Evolutionary conservation across 2,888 invertebrate species (phyloP).

Genomic region (Thyatira batis): DNA sequence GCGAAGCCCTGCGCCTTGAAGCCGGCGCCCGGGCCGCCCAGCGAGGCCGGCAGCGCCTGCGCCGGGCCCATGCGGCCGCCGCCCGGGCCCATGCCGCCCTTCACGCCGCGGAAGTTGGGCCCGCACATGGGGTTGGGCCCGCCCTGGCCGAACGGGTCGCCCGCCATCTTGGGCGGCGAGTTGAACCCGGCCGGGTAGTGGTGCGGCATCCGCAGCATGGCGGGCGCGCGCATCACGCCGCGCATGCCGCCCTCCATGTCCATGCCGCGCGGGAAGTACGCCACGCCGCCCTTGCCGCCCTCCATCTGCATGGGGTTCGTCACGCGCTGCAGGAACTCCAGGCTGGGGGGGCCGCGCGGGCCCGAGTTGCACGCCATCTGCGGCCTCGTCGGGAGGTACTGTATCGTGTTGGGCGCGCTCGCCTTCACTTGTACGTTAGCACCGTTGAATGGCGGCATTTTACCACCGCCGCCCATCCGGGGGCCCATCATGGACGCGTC

Average conservation of each 20-base stretch:
- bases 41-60: constrained; percentile 89
- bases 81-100: constrained; percentile 44
- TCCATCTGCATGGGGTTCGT: constrained; percentile 92
- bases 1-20: constrained; percentile 92
- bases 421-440: constrained; percentile 96
- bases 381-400: constrained; percentile 97
- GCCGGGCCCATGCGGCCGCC: constrained; percentile 76
- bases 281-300: constrained; percentile 76
- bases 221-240: constrained; percentile 71
- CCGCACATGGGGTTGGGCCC: constrained; percentile 63
- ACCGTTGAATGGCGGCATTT: constrained; percentile 83
- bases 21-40: constrained; percentile 86
- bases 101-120: constrained; percentile 68
- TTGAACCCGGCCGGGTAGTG: constrained; percentile 74
- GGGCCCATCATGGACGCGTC: constrained; percentile 86
- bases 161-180: constrained; percentile 73
- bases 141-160: constrained; percentile 54
- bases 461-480: constrained; percentile 81
- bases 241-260: constrained; percentile 74
- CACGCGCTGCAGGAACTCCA: constrained; percentile 94
- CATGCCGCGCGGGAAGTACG: constrained; percentile 87
- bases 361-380: constrained; percentile 87
- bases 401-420: constrained; percentile 98
- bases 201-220: constrained; percentile 75
- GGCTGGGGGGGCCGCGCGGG: constrained; percentile 91